phyloP scores from a whole-genome alignment of 2,888 invertebrate genomes.

The Theodoxus fluviatilis region DNA sequence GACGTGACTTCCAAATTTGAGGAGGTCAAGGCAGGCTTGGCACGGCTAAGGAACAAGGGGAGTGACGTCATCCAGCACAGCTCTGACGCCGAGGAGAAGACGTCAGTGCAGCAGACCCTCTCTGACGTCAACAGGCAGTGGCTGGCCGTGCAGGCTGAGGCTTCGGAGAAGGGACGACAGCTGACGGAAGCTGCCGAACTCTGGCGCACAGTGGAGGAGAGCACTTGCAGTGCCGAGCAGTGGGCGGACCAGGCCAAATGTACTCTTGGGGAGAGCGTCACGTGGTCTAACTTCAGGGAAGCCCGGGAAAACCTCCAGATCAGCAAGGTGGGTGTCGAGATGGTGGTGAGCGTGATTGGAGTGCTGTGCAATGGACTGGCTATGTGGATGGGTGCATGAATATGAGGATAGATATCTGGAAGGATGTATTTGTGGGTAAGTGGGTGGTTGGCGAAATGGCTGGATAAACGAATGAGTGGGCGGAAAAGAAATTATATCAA shows the following conservation, averaged over 20 bases:
- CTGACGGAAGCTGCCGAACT: constrained; percentile 51
- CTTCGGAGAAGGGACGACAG: constrained; percentile 45
- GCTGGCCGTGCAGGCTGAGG: constrained; percentile 45
- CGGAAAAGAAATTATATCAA: too few relatives aligned
- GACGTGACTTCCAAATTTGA: constrained; percentile 47
- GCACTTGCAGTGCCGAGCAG: constrained; percentile 40
- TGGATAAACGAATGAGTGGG: too few relatives aligned
- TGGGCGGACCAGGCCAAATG: constrained; percentile 46
- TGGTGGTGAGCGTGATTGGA: too few relatives aligned
- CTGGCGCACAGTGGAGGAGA: constrained; percentile 43
- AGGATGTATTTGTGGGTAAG: too few relatives aligned
- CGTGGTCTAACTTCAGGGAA: constrained; percentile 43
- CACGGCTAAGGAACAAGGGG: constrained; percentile 49
- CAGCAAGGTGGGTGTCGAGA: constrained; percentile 45
- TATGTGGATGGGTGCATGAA: too few relatives aligned
- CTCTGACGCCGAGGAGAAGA: constrained; percentile 48
- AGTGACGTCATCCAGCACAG: constrained; percentile 49
- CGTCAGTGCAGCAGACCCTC: constrained; percentile 46
- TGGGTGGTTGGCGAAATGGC: too few relatives aligned
- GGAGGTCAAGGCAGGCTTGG: constrained; percentile 45
- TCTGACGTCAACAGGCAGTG: constrained; percentile 50
- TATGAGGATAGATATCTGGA: too few relatives aligned
- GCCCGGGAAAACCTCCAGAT: constrained; percentile 47
- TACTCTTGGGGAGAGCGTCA: constrained; percentile 38
- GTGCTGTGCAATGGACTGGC: too few relatives aligned